Base-by-base conservation (phyloP, 2,113 vertebrate genomes). In the Leucopternis melanops region DNA sequence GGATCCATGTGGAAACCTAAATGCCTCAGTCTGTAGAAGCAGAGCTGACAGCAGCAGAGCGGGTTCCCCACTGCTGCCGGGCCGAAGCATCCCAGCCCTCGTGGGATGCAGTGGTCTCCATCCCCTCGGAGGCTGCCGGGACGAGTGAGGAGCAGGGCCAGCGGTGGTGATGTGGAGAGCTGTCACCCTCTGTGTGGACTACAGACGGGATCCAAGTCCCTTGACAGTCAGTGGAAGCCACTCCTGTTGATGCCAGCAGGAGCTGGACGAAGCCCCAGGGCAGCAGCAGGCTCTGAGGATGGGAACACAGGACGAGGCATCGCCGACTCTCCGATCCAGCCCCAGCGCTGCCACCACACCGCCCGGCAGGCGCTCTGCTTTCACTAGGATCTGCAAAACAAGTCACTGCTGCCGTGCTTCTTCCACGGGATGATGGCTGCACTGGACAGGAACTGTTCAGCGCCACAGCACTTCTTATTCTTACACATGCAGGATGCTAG, bases 381-480 rank as follows among this genome's bases (percentile, higher is more conserved):
- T 89, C 75, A 32, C 21, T 1, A 8, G 66, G 62, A 65, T 47
- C 58, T 59, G 34, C 38, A 45, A 72, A 91, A 79, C 29, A 42
- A 95, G 84, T 73, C 79, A 17, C 38, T 57, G 45, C 59, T 44
- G 42, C 32, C 21, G 0, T 18, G 45, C 81, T 47, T 73, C 87
- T 55, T 85, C 81, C 74, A 18, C 0, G 0, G 47, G 87, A 50
- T 0, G 4, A 52, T 0, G 0, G 55, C 69, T 49, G 70, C 49
- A 70, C 31, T 1, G 2, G 25, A 34, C 31, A 67, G 86, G 61
- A 91, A 49, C 50, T 18, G 44, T 11, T 22, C 70, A 67, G 79
- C 10, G 11, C 65, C 75, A 50, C 67, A 72, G 52, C 58, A n/a
- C 70, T 87, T 81, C 77, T 85, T 75, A 55, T 25, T 78, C 42